Conservation (phyloP, 2,113 vertebrate genomes). For the Muscicapa adusta region DNA sequence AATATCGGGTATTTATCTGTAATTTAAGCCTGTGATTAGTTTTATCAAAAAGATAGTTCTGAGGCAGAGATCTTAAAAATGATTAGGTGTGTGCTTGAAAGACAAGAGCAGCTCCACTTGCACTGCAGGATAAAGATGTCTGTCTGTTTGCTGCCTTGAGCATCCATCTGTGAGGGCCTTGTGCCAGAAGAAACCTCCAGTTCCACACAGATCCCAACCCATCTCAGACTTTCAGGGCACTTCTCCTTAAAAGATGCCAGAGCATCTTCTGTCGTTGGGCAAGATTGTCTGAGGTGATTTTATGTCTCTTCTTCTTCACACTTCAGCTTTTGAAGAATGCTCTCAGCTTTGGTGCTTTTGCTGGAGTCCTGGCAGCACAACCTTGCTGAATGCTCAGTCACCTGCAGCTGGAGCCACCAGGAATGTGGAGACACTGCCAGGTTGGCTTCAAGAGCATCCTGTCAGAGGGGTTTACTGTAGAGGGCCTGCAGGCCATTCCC, state of each 20-base stretch:
- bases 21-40: slow-evolving; percentile 60
- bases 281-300: not conserved
- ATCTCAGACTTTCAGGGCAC: not conserved
- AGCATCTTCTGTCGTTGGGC: not conserved
- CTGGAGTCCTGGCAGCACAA: not conserved
- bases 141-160: not conserved
- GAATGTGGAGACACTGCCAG: not conserved
- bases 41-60: slow-evolving; percentile 57
- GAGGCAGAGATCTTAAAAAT: slow-evolving; percentile 48
- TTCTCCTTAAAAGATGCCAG: not conserved
- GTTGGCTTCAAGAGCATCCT: not conserved
- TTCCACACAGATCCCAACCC: not conserved
- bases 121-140: not conserved
- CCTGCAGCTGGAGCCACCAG: not conserved
- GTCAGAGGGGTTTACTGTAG: not conserved
- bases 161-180: not conserved
- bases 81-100: slow-evolving; percentile 27
- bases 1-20: slow-evolving; percentile 50
- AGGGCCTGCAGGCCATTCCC: not conserved
- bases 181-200: not conserved
- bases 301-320: not conserved
- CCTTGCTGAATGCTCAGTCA: not conserved
- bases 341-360: not conserved
- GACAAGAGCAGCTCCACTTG: slow-evolving; percentile 4
- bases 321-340: not conserved